Conservation (phyloP, 1,140 invertebrate species). For the Heliothis virescens region DNA sequence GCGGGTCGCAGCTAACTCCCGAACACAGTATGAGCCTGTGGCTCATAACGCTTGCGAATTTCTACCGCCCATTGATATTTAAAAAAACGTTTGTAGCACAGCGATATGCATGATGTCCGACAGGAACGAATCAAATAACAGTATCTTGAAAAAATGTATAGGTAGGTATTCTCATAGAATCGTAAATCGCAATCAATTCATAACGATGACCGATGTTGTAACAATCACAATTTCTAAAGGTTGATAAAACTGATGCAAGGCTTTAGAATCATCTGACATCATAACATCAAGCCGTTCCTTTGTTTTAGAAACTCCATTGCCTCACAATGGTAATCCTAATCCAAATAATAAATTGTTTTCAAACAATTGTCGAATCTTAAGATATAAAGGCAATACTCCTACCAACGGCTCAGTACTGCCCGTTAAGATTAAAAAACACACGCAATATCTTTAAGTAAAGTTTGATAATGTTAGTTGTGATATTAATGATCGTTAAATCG, state of each 20-base stretch:
- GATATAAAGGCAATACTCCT: not conserved
- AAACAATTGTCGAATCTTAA: not conserved
- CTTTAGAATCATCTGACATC: not conserved
- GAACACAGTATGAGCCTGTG: no score
- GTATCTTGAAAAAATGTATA: no score
- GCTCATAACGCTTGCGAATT: no score
- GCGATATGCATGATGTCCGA: no score
- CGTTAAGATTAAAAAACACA: not conserved
- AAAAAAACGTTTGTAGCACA: no score
- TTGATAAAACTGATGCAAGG: not conserved
- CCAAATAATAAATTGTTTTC: constrained; percentile 7
- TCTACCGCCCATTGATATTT: no score
- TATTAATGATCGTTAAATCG: no score
- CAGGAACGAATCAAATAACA: no score
- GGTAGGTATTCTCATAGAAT: no score
- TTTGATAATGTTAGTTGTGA: no score
- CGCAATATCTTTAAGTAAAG: not conserved
- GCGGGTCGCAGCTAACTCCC: no score
- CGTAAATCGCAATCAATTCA: no score
- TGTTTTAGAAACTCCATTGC: constrained; percentile 20
- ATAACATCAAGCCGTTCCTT: not conserved
- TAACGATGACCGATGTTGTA: not conserved
- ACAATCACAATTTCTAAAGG: not conserved
- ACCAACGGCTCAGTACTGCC: not conserved
- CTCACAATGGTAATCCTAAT: not conserved